A percentile compares a stretch with the other conserved stretches of the same genome.
Evolutionary conservation across 2,797 vertebrate species (phyloP).

Genomic region (Tolypeutes matacus): DNA sequence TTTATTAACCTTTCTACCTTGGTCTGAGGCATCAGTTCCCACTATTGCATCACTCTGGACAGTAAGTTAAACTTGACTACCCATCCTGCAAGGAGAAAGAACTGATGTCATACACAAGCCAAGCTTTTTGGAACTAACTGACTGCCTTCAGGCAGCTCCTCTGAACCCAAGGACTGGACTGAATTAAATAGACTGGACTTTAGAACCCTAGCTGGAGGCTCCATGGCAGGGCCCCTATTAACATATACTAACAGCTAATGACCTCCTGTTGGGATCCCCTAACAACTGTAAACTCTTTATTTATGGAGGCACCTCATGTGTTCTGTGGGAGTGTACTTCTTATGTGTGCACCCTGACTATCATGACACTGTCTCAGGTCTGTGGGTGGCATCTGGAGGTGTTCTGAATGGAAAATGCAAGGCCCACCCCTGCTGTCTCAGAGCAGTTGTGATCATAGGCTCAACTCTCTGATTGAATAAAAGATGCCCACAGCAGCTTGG

Average conservation of each 20-base stretch:
- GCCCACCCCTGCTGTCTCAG: rapidly evolving
- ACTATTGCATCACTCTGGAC: neutral
- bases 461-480: neutral
- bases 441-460: neutral
- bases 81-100: neutral
- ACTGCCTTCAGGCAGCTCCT: neutral
- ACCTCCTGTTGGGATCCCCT: neutral
- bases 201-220: neutral
- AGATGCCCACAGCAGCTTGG: neutral
- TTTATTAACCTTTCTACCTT: neutral
- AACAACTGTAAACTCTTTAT: neutral
- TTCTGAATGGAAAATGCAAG: neutral
- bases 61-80: neutral
- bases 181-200: neutral
- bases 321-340: neutral
- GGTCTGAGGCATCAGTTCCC: neutral
- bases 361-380: neutral
- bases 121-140: neutral
- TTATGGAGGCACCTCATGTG: neutral
- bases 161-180: neutral
- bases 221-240: neutral
- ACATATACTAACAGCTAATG: neutral
- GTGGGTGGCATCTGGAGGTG: neutral
- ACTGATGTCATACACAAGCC: neutral
- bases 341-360: neutral